Conservation (phyloP, 2,888 invertebrate species). For the Chaetoderma sp. region DNA sequence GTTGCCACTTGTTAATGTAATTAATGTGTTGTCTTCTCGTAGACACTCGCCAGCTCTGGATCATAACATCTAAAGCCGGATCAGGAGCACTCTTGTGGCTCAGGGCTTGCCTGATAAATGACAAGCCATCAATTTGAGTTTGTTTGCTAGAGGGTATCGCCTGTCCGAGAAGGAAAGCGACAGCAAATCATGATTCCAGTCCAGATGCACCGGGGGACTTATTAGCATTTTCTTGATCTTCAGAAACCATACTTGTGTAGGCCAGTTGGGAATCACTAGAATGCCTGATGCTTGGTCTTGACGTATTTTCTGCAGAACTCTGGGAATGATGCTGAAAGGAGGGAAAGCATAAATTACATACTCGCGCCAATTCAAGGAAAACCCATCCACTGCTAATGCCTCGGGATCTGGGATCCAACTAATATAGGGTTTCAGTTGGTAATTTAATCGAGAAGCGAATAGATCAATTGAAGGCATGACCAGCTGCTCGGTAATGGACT, state of each 20-base stretch:
- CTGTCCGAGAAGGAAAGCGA: background rate
- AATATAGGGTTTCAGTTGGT: conserved; percentile 17
- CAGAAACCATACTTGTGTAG: conserved; percentile 5
- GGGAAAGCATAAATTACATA: conserved; percentile 17
- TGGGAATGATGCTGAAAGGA: conserved; percentile 25
- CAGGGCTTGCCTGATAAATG: background rate
- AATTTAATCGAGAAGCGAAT: conserved; percentile 32
- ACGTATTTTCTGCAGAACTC: background rate
- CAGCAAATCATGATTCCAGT: background rate
- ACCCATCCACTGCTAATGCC: conserved; percentile 25
- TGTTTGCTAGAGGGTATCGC: background rate
- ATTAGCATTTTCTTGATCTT: background rate
- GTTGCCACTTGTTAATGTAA: conserved; percentile 24
- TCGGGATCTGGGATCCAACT: conserved; percentile 23
- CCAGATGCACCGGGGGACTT: conserved; percentile 9
- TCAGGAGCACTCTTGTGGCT: background rate
- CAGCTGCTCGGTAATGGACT: background rate
- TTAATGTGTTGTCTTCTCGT: conserved; percentile 16
- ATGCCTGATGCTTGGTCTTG: background rate
- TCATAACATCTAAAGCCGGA: background rate
- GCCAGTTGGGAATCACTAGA: background rate
- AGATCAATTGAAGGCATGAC: conserved; percentile 14
- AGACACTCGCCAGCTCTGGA: background rate
- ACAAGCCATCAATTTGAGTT: background rate
- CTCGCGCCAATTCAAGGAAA: conserved; percentile 24